Evolutionary conservation across 1,140 invertebrate species (phyloP).

Genomic region (Zaprionus ornatus): DNA sequence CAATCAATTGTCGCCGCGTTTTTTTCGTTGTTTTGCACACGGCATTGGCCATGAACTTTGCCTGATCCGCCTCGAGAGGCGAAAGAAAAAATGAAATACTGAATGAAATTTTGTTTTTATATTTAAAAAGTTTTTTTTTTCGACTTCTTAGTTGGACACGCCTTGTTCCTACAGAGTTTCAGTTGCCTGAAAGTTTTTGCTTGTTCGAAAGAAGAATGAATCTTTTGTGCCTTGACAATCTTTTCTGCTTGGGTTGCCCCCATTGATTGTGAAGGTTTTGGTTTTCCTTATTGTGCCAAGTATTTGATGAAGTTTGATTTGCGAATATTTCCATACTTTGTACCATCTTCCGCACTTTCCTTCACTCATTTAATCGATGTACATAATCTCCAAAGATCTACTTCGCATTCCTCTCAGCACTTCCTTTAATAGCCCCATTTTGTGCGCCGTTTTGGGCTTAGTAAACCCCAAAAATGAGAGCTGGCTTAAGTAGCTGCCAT

Average conservation of each 20-base stretch:
- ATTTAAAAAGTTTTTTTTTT: slow-evolving; percentile 7
- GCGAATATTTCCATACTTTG: too few relatives aligned
- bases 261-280: background rate
- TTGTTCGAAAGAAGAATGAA: background rate
- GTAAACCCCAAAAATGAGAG: slow-evolving; percentile 8
- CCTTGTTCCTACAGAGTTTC: background rate
- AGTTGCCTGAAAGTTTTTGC: background rate
- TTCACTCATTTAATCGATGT: too few relatives aligned
- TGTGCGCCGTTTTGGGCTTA: slow-evolving; percentile 11
- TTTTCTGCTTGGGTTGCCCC: background rate
- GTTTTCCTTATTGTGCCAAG: background rate
- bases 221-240: background rate
- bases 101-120: slow-evolving; percentile 9
- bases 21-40: slow-evolving; percentile 35
- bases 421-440: slow-evolving; percentile 14
- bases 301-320: too few relatives aligned
- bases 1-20: slow-evolving; percentile 71
- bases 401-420: background rate
- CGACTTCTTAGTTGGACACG: background rate
- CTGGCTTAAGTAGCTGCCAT: slow-evolving; percentile 1
- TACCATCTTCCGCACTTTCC: too few relatives aligned
- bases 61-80: slow-evolving; percentile 20
- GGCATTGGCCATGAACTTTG: slow-evolving; percentile 64
- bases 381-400: background rate
- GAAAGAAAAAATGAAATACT: background rate